Evolutionary conservation across 2,888 invertebrate species (phyloP).

Genomic region (Agriopis aurantiaria): DNA sequence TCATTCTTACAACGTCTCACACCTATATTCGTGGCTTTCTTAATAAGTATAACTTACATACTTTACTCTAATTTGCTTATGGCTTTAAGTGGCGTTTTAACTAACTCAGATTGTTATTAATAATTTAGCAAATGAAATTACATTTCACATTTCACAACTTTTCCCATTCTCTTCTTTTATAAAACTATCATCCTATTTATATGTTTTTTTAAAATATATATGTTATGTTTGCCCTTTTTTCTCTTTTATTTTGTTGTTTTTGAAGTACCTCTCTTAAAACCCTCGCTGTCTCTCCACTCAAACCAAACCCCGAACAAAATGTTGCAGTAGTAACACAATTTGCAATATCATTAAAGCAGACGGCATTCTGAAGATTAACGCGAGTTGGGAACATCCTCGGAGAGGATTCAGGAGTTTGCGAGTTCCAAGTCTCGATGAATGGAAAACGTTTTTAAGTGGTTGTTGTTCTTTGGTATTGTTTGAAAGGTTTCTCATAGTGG

Average conservation of each 20-base stretch:
- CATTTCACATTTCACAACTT: no score
- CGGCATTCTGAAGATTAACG: conserved; percentile 64
- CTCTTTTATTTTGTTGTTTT: neutral
- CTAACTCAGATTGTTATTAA: no score
- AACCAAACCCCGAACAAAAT: conserved; percentile 31
- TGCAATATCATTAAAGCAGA: conserved; percentile 72
- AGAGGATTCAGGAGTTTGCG: conserved; percentile 35
- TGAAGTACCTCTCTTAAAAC: conserved; percentile 4
- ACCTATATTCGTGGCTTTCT: no score
- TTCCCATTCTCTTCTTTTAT: no score
- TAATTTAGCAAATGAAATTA: no score
- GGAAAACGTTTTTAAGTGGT: conserved; percentile 38
- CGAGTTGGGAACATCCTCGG: conserved; percentile 49
- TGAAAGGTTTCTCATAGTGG: conserved; percentile 28
- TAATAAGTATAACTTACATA: no score
- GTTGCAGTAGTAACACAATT: conserved; percentile 67
- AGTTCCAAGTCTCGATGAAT: conserved; percentile 33
- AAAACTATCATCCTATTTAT: no score
- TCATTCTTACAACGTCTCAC: no score
- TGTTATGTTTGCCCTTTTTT: no score
- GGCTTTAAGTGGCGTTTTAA: no score
- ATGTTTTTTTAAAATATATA: no score
- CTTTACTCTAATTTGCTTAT: no score
- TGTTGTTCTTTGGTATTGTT: conserved; percentile 38
- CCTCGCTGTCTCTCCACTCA: conserved; percentile 2